Percentiles rank a stretch among this genome's conserved stretches.
phyloP scores from a whole-genome alignment of 2,888 invertebrate species.

The Drosophila picticornis region DNA sequence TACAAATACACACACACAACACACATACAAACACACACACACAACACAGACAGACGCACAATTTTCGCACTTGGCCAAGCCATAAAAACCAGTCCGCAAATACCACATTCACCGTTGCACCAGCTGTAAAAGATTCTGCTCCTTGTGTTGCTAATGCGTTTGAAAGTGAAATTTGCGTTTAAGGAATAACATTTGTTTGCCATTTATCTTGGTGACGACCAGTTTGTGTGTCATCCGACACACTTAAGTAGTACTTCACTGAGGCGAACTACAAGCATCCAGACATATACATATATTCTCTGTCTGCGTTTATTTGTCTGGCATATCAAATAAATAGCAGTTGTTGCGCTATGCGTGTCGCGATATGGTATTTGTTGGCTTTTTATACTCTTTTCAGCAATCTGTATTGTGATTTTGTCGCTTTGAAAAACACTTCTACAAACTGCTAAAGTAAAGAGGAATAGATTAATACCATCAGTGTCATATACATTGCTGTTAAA shows the following conservation, averaged over 20 bases:
- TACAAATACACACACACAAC: constrained; percentile 19
- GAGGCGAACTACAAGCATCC: neutral
- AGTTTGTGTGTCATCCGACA: constrained; percentile 1
- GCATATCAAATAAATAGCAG: constrained; percentile 43
- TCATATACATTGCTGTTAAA: neutral
- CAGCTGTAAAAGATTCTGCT: constrained; percentile 38
- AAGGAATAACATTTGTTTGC: constrained; percentile 51
- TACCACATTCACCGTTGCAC: constrained; percentile 29
- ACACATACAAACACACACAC: no score
- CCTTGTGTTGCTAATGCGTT: constrained; percentile 33
- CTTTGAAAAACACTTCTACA: neutral
- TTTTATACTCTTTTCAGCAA: neutral
- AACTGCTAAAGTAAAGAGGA: neutral
- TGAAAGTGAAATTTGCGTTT: constrained; percentile 61
- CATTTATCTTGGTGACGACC: constrained; percentile 39
- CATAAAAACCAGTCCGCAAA: constrained; percentile 60
- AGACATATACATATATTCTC: constrained; percentile 3
- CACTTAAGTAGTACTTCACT: constrained; percentile 13
- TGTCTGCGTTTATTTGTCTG: constrained; percentile 48
- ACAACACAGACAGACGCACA: neutral
- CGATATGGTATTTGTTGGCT: constrained; percentile 20
- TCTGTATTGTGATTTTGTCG: neutral
- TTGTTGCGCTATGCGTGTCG: neutral
- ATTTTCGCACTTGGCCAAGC: constrained; percentile 53
- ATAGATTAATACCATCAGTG: neutral